Conservation (phyloP, 2,888 invertebrate genomes). For the Lycocerus yunnanus region DNA sequence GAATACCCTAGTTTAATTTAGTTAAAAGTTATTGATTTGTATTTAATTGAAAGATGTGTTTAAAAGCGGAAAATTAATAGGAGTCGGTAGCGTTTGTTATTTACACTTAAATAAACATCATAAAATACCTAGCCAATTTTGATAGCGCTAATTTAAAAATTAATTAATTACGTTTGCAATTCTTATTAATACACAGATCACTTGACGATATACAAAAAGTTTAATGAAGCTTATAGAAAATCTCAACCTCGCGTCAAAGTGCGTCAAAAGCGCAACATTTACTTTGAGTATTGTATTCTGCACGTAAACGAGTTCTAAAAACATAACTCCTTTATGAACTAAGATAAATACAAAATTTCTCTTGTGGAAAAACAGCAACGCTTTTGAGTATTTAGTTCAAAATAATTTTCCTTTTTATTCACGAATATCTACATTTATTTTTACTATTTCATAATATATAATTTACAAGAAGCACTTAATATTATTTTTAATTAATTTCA, state of each 20-base stretch:
- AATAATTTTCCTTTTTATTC: slow-evolving; percentile 21
- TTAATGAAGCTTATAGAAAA: not conserved
- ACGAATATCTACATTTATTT: not conserved
- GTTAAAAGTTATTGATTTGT: not conserved
- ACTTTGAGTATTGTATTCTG: slow-evolving; percentile 9
- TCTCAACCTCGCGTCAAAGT: not conserved
- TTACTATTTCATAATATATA: not conserved
- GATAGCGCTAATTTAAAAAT: not conserved
- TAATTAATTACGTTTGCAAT: not conserved
- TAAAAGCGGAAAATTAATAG: not conserved
- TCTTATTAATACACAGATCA: not conserved
- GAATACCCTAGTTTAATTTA: not conserved
- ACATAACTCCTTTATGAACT: slow-evolving; percentile 19
- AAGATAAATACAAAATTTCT: slow-evolving; percentile 13
- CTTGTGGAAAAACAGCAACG: slow-evolving; percentile 23
- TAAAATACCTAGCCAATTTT: not conserved
- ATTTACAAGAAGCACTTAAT: too few relatives aligned
- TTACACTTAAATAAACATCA: not conserved
- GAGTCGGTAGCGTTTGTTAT: not conserved
- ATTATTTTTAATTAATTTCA: too few relatives aligned
- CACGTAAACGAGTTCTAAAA: slow-evolving; percentile 10
- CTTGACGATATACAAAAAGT: not conserved
- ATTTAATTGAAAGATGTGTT: not conserved
- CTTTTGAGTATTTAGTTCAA: slow-evolving; percentile 22
- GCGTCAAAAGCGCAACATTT: slow-evolving; percentile 13